Base-by-base conservation (phyloP, 2,888 invertebrate genomes). In the Acanthosepion esculentum region DNA sequence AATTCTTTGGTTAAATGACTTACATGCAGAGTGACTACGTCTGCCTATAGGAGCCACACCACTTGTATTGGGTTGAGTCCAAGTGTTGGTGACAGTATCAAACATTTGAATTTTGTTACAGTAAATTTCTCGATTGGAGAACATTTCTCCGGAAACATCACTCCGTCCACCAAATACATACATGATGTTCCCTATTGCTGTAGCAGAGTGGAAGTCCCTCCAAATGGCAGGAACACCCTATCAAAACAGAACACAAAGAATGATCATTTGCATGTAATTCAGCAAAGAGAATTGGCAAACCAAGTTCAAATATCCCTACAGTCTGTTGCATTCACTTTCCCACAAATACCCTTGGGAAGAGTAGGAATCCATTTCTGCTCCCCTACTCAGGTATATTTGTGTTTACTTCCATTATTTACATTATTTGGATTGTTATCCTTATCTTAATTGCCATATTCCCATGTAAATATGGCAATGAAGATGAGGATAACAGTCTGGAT, bases 11-110 rank as follows among this genome's bases (percentile, higher is more conserved):
- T 50, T 50, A 10, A 48, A 41, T 48, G 8, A 97, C 98, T 98
- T 98, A 99, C 99, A 99, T 96, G 99, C 98, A 95, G 99, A 99
- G 98, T 99, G 99, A 97, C 99, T 99, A 94, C 99, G 98, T 95
- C 99, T 98, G 91, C 99, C 99, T 94, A 98, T 98, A 7, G 99
- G 99, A 29, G 96, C 95, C 94, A 98, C 98, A 6, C 98, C 98
- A 93, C 97, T 97, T 95, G 98, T 98, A 95, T 97, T 97, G 64
- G 98, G 98, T 95, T 95, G 95, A 18, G 95, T 97, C 99, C 99
- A 99, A 94, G 98, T 98, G 95, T 98, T 98, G 55, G 98, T 98
- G 95, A 98, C 97, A 95, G 98, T 98, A 97, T 99, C 98, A 99
- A 97, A 97, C 95, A 97, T 96, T 96, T 98, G 96, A 92, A 99